Conservation (phyloP, 2,113 vertebrate genomes). For the Sinocyclocheilus rhinocerous region DNA sequence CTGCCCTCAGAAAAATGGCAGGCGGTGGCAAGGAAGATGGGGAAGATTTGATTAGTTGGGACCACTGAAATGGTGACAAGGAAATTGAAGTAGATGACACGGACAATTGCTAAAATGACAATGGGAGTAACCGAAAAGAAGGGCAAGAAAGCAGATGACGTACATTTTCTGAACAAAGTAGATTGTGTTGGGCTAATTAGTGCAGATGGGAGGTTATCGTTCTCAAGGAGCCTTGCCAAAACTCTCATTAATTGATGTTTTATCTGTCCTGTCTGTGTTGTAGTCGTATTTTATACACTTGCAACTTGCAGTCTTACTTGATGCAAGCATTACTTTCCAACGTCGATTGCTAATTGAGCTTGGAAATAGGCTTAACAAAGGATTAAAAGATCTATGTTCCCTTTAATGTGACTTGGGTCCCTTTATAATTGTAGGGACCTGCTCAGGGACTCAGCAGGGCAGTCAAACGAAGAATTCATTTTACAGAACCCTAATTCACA, state of each 20-base stretch:
- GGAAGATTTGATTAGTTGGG: slow-evolving; percentile 38
- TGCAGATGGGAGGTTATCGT: slow-evolving; percentile 13
- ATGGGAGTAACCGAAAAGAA: not conserved
- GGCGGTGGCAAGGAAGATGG: slow-evolving; percentile 16
- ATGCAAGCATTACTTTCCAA: not conserved
- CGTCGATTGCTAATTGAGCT: slow-evolving; percentile 39
- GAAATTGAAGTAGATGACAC: slow-evolving; percentile 16
- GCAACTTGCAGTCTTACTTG: slow-evolving; percentile 2
- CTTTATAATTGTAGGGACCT: slow-evolving; percentile 24
- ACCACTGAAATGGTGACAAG: slow-evolving; percentile 41
- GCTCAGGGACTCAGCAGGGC: slow-evolving; percentile 23
- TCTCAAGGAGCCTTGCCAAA: not conserved
- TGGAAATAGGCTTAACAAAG: slow-evolving; percentile 36
- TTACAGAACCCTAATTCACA: slow-evolving; percentile 28
- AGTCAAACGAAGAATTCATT: slow-evolving; percentile 43
- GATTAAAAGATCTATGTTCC: slow-evolving; percentile 46
- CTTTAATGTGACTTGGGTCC: slow-evolving; percentile 38
- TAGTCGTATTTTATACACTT: not conserved
- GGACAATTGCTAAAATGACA: slow-evolving; percentile 25
- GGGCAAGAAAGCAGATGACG: slow-evolving; percentile 20
- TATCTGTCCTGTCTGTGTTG: slow-evolving; percentile 10
- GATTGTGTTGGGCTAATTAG: slow-evolving; percentile 35
- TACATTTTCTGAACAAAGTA: not conserved
- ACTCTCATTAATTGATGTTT: slow-evolving; percentile 30
- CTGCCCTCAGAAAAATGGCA: slow-evolving; percentile 29